These are phyloP conservation scores for Scrobipalpa costella DNA, from an alignment of 2,888 invertebrate species.

Conservation along the genomic window DNA sequence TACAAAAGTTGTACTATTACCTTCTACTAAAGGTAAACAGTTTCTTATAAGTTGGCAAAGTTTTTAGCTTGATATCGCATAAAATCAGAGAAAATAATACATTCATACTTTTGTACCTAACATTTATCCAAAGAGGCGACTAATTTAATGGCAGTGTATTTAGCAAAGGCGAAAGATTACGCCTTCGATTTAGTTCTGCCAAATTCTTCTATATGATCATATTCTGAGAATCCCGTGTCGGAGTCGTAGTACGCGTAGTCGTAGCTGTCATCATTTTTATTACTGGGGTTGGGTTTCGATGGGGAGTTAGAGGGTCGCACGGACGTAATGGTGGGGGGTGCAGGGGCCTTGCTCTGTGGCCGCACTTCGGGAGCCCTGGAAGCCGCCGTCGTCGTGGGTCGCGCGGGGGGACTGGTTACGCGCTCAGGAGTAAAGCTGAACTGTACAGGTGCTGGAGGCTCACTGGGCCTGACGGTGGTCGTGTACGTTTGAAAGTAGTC, in stretches of 20 bases:
- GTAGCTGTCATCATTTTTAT: conserved; percentile 84
- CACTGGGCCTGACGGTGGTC: conserved; percentile 64
- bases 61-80: neutral
- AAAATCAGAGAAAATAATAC: conserved; percentile 16
- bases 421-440: conserved; percentile 41
- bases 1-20: conserved; percentile 28
- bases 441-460: conserved; percentile 45
- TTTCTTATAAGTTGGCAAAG: neutral
- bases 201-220: conserved; percentile 83
- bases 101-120: conserved; percentile 26
- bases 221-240: conserved; percentile 80
- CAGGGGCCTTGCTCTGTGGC: conserved; percentile 45
- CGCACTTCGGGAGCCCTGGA: conserved; percentile 51
- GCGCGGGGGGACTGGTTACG: conserved; percentile 43
- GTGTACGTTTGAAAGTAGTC: conserved; percentile 70
- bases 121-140: conserved; percentile 66
- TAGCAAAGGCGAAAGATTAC: conserved; percentile 47
- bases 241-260: conserved; percentile 94
- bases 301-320: conserved; percentile 47
- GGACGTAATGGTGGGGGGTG: conserved; percentile 45
- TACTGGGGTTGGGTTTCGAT: conserved; percentile 52
- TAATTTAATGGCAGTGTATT: conserved; percentile 74
- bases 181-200: conserved; percentile 80
- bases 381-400: conserved; percentile 40
- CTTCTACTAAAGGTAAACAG: neutral